Conservation (phyloP, 2,113 vertebrate species). For the Piaya cayana region DNA sequence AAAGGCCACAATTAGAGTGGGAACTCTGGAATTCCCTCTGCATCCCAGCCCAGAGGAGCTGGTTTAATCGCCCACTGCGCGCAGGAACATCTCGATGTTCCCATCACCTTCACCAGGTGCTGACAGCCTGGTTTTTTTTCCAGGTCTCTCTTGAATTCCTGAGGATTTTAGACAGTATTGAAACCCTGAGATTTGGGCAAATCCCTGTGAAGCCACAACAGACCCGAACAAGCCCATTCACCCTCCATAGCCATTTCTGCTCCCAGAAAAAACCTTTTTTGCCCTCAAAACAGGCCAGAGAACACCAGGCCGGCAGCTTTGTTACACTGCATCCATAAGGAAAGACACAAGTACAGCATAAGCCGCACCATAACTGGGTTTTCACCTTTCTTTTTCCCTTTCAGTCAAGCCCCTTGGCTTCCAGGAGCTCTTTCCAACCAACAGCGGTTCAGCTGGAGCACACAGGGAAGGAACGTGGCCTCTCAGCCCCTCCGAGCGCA, state of each 20-base stretch:
- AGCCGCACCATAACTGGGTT: not conserved
- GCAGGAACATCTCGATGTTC: too few relatives aligned
- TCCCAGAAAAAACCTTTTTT: not conserved
- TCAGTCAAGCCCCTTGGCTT: not conserved
- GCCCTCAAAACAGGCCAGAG: not conserved
- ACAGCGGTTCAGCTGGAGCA: not conserved
- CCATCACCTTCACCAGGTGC: not conserved
- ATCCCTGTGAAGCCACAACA: not conserved
- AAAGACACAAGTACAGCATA: not conserved
- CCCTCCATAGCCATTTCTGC: not conserved
- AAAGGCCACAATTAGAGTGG: not conserved
- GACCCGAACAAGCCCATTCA: not conserved
- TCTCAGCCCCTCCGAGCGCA: not conserved
- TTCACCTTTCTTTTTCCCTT: not conserved
- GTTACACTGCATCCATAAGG: not conserved
- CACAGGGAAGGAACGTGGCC: not conserved
- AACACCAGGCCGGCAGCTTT: not conserved
- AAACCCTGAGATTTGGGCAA: not conserved
- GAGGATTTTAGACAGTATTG: accelerated
- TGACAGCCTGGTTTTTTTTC: not conserved
- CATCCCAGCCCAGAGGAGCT: too few relatives aligned
- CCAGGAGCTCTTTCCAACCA: not conserved
- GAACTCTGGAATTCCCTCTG: not conserved
- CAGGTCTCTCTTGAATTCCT: not conserved
- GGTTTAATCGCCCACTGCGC: not conserved